These are phyloP conservation scores for Corythaixoides concolor DNA, from an alignment of 2,113 vertebrate species.

Conservation along the genomic window DNA sequence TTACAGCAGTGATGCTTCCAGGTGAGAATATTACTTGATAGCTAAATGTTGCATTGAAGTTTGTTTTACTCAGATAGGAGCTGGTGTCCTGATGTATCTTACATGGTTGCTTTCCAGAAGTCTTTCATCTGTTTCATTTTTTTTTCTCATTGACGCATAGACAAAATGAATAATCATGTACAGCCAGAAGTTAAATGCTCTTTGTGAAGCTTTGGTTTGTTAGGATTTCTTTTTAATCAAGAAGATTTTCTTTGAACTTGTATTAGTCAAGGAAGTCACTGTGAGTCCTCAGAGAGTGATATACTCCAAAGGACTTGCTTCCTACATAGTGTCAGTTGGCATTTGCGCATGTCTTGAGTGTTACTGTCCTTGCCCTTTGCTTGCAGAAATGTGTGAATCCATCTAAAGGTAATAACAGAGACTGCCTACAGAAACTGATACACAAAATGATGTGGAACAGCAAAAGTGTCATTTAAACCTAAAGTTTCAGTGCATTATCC, in stretches of 20 bases:
- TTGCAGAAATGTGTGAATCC: not conserved
- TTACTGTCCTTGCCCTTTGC: not conserved
- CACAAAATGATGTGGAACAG: not conserved
- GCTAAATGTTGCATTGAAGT: not conserved
- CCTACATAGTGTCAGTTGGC: not conserved
- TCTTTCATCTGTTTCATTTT: not conserved
- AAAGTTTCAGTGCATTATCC: not conserved
- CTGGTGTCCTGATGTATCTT: not conserved
- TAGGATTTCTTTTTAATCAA: not conserved
- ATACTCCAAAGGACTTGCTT: not conserved
- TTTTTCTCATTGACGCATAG: not conserved
- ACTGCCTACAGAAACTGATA: not conserved
- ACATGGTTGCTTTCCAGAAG: not conserved
- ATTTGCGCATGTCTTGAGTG: not conserved
- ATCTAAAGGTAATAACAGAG: not conserved
- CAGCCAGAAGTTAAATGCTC: not conserved
- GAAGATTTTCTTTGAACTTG: not conserved
- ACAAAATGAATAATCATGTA: not conserved
- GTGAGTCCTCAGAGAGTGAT: not conserved
- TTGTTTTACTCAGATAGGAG: not conserved
- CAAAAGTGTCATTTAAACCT: not conserved
- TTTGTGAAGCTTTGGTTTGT: not conserved
- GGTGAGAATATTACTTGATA: conserved; percentile 64
- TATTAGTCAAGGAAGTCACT: not conserved
- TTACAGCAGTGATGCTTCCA: conserved; percentile 41